These are phyloP conservation scores for Drosophila borealis DNA, from an alignment of 2,888 invertebrate species.

Conservation along the genomic window DNA sequence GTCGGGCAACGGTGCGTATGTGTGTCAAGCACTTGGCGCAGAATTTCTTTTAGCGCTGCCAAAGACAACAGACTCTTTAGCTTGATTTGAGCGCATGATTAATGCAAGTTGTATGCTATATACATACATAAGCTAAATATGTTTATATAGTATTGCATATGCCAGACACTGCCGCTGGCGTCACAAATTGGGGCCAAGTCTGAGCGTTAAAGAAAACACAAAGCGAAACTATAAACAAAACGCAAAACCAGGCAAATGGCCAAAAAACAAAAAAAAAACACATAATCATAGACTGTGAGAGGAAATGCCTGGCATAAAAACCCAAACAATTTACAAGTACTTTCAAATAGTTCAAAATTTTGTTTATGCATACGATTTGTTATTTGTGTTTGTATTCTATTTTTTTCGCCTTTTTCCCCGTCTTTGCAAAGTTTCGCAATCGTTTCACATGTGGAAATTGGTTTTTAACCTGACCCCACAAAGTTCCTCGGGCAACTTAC, in stretches of 20 bases:
- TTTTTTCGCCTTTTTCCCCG: too few species aligned
- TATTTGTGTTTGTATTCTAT: constrained; percentile 12
- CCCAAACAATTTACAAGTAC: constrained; percentile 34
- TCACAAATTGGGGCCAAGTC: constrained; percentile 71
- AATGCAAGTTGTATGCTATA: constrained; percentile 60
- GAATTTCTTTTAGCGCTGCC: constrained; percentile 51
- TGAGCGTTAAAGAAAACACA: constrained; percentile 53
- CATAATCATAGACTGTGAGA: constrained; percentile 44
- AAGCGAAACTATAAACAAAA: constrained; percentile 62
- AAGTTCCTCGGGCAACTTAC: constrained; percentile 87
- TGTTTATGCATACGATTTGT: constrained; percentile 47
- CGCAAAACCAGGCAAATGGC: constrained; percentile 44
- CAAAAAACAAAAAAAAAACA: constrained; percentile 33
- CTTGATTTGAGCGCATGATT: constrained; percentile 64
- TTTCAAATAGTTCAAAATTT: constrained; percentile 35
- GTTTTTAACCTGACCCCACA: not conserved
- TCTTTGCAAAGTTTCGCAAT: constrained; percentile 42
- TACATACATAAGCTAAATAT: constrained; percentile 31
- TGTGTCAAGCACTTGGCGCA: constrained; percentile 72
- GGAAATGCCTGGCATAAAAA: constrained; percentile 52
- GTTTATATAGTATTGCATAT: constrained; percentile 26
- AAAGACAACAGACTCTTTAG: constrained; percentile 34
- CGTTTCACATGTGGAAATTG: not conserved
- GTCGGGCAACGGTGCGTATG: constrained; percentile 53
- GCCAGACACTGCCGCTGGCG: constrained; percentile 59